A percentile compares a stretch with the other conserved stretches of the same genome.
These are phyloP conservation scores for Macaca mulatta DNA, from an alignment of 2,113 vertebrate species.

Conservation along the genomic window DNA sequence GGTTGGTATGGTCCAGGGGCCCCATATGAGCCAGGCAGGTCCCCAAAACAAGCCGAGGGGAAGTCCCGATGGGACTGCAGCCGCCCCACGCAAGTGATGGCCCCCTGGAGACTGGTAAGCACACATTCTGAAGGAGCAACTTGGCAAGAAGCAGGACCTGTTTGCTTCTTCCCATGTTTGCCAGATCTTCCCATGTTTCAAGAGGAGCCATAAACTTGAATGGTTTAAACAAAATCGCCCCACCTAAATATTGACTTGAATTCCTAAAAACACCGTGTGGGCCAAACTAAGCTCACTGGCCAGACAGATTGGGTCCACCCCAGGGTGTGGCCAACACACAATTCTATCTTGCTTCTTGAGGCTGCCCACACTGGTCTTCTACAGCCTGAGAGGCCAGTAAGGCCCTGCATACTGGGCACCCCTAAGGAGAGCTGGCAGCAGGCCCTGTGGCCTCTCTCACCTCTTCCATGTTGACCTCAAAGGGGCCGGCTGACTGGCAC, in stretches of 20 bases:
- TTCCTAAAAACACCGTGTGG: background rate
- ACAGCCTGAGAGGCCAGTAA: background rate
- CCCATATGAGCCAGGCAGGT: too few species aligned
- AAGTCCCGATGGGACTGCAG: background rate
- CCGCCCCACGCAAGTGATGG: rapidly evolving
- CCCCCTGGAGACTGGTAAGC: background rate
- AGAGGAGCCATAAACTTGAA: background rate
- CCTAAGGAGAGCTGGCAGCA: rapidly evolving
- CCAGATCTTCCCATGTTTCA: background rate
- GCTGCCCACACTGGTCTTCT: too few species aligned
- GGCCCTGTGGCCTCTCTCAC: conserved; percentile 78
- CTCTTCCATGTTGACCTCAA: conserved; percentile 99
- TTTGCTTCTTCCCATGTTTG: too few species aligned
- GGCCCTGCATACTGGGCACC: too few species aligned
- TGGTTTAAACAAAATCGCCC: background rate
- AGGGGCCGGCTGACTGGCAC: conserved; percentile 96
- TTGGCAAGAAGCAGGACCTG: rapidly evolving
- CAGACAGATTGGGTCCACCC: background rate
- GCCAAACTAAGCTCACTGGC: background rate
- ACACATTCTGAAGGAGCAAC: background rate
- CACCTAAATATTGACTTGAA: background rate
- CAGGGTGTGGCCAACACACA: rapidly evolving
- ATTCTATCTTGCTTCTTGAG: rapidly evolving
- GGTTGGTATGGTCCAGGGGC: too few species aligned
- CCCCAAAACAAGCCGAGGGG: background rate